These are phyloP conservation scores for Dicentrarchus labrax DNA, from an alignment of 2,113 vertebrate species.

Conservation along the genomic window DNA sequence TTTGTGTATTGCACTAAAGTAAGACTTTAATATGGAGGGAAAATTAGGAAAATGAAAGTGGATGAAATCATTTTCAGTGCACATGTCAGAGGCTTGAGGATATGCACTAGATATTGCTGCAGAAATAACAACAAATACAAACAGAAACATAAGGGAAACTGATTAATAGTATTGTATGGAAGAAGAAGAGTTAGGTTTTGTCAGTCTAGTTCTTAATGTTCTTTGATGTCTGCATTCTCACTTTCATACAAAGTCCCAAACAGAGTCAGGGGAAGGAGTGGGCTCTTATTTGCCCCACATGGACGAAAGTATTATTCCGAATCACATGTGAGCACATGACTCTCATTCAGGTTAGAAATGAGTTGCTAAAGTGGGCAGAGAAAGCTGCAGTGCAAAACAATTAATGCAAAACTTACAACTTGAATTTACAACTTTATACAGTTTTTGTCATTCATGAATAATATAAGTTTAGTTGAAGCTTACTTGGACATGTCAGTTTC, in stretches of 20 bases:
- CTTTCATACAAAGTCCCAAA: slow-evolving; percentile 10
- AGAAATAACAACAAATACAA: neutral
- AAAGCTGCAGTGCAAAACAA: neutral
- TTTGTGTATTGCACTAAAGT: neutral
- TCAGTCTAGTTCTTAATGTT: neutral
- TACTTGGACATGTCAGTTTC: neutral
- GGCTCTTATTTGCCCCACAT: neutral
- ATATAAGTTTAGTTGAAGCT: neutral
- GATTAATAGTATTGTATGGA: neutral
- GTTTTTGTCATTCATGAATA: neutral
- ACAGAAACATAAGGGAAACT: neutral
- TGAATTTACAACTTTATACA: neutral
- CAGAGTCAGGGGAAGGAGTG: slow-evolving; percentile 15
- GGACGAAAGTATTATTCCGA: neutral
- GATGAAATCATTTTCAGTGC: neutral
- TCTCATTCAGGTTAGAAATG: slow-evolving; percentile 30
- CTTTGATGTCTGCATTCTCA: slow-evolving; percentile 12
- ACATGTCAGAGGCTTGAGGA: neutral
- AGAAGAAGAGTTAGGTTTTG: slow-evolving; percentile 16
- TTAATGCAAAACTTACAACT: neutral
- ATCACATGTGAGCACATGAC: slow-evolving; percentile 14
- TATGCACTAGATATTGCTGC: neutral
- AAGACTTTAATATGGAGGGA: neutral
- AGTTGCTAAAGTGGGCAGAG: neutral
- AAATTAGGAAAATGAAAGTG: neutral